These are phyloP conservation scores for Notodonta dromedarius DNA, from an alignment of 2,888 invertebrate species.

Conservation along the genomic window DNA sequence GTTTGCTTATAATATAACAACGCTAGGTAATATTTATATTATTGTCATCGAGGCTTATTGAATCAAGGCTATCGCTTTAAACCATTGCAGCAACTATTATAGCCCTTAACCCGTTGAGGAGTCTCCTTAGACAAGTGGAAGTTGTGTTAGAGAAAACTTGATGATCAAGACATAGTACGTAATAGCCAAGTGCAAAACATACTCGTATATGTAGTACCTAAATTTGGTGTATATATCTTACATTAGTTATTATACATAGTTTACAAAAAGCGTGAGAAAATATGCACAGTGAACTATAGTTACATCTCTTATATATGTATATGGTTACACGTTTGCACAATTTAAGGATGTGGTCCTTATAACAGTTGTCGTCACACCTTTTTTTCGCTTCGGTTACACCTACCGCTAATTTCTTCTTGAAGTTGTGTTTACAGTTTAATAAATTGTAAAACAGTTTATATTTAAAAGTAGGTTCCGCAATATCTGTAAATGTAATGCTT, in stretches of 20 bases:
- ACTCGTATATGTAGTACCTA: neutral
- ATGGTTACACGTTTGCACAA: slow-evolving; percentile 6
- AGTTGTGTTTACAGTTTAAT: no score
- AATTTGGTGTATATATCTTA: slow-evolving; percentile 38
- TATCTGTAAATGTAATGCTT: neutral
- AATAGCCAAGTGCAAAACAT: slow-evolving; percentile 16
- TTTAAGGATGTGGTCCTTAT: neutral
- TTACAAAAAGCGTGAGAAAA: neutral
- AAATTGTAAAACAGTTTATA: neutral
- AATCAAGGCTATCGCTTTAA: no score
- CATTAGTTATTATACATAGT: slow-evolving; percentile 13
- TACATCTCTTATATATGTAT: no score
- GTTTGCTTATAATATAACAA: no score
- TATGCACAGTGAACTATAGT: slow-evolving; percentile 22
- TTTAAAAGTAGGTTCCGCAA: neutral
- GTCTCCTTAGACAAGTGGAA: neutral
- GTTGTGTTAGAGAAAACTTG: neutral
- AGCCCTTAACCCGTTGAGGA: no score
- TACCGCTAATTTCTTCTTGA: slow-evolving; percentile 19
- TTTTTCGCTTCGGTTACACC: no score
- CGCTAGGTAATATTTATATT: no score
- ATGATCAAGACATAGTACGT: neutral
- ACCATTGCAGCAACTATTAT: no score
- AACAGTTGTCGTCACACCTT: slow-evolving; percentile 2
- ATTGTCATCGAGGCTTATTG: no score